These are phyloP conservation scores for Prinia subflava DNA, from an alignment of 2,113 vertebrate genomes.

Conservation along the genomic window DNA sequence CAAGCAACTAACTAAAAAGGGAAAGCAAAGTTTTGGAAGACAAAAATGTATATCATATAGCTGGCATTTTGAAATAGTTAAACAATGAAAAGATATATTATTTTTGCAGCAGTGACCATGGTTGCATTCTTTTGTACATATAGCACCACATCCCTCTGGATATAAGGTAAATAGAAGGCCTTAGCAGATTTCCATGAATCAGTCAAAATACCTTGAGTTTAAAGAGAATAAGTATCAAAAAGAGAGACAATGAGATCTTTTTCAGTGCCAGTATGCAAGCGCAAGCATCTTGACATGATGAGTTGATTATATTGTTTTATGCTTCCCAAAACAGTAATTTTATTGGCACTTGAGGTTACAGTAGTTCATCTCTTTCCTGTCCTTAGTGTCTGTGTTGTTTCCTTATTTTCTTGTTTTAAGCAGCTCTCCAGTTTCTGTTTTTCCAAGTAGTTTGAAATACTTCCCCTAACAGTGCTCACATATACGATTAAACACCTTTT, in stretches of 20 bases:
- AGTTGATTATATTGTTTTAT: not conserved
- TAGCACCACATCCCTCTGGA: not conserved
- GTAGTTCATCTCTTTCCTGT: not conserved
- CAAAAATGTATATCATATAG: not conserved
- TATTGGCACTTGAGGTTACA: not conserved
- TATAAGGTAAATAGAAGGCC: not conserved
- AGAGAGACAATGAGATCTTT: not conserved
- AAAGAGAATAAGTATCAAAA: not conserved
- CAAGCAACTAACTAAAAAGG: not conserved
- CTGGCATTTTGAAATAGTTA: not conserved
- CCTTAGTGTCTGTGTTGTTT: not conserved
- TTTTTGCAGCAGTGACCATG: not conserved
- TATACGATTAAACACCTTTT: not conserved
- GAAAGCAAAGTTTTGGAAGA: not conserved
- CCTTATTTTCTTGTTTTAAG: not conserved
- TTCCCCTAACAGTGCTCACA: not conserved
- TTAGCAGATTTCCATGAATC: not conserved
- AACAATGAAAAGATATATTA: not conserved
- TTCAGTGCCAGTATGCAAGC: not conserved
- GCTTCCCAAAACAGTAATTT: not conserved
- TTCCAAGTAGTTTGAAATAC: not conserved
- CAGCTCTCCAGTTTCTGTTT: not conserved
- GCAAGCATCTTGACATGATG: not conserved
- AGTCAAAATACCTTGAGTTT: not conserved
- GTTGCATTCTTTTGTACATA: not conserved